Percentiles rank a stretch among this genome's conserved stretches.
Conservation (phyloP, 2,113 vertebrate species). For the Heptranchias perlo region DNA sequence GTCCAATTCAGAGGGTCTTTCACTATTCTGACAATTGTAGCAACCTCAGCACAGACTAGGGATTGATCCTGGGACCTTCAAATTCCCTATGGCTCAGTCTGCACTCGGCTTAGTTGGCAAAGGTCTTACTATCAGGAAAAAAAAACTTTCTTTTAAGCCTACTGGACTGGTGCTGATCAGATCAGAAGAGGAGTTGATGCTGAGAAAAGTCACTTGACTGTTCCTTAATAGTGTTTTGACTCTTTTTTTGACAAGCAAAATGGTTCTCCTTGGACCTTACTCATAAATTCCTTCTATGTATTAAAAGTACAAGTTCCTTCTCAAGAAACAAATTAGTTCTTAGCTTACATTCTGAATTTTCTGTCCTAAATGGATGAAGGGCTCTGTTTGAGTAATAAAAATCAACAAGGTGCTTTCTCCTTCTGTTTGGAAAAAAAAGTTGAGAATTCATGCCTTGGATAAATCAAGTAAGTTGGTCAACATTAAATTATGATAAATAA, state of each 20-base stretch:
- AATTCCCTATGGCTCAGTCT: background rate
- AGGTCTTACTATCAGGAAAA: background rate
- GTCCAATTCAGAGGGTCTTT: too few relatives aligned
- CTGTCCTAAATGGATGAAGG: background rate
- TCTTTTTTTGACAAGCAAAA: background rate
- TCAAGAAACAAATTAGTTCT: background rate
- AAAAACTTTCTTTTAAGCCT: background rate
- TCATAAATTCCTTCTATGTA: background rate
- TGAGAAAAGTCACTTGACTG: background rate
- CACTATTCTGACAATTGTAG: background rate
- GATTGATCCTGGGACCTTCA: background rate
- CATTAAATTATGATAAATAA: background rate
- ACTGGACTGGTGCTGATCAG: background rate
- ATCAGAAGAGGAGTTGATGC: too few relatives aligned
- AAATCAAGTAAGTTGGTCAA: background rate
- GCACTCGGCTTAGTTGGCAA: background rate
- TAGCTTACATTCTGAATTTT: background rate
- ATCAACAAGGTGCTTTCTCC: background rate
- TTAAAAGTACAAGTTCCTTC: background rate
- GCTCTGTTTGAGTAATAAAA: background rate
- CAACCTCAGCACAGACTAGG: background rate
- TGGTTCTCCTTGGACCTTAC: background rate
- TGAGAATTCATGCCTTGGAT: background rate
- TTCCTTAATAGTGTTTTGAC: background rate
- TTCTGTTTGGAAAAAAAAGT: background rate